These are phyloP conservation scores for Tricholaema leucomelas DNA, from an alignment of 2,113 vertebrate genomes.

Conservation along the genomic window DNA sequence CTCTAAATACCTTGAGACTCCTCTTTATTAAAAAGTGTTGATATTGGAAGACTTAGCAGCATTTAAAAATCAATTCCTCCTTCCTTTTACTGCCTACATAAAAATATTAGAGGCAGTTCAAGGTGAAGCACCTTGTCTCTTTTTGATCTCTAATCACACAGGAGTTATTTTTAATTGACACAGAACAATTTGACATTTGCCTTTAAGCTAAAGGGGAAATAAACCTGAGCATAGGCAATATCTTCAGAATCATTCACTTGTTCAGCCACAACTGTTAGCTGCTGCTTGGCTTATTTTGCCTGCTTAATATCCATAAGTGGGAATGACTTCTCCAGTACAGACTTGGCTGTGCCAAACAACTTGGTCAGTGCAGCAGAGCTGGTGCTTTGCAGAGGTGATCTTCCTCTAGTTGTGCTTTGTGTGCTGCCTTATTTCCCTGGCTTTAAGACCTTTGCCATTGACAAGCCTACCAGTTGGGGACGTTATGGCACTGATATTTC, in stretches of 20 bases:
- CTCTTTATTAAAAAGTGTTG: background rate
- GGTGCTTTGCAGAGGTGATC: background rate
- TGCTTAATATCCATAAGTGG: background rate
- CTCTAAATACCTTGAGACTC: background rate
- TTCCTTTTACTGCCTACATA: background rate
- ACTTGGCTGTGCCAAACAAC: background rate
- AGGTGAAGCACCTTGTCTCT: background rate
- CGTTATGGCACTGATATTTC: background rate
- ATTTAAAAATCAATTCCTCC: background rate
- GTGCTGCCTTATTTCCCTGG: background rate
- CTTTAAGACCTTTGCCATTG: background rate
- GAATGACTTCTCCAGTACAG: background rate
- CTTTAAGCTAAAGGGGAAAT: background rate
- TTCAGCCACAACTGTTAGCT: background rate
- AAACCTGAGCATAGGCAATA: rapidly evolving
- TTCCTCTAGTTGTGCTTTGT: background rate
- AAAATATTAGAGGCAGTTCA: background rate
- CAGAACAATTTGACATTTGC: background rate
- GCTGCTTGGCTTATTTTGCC: background rate
- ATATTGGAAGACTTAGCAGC: background rate
- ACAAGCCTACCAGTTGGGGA: background rate
- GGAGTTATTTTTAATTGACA: background rate
- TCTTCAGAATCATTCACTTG: background rate
- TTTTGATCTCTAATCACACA: background rate
- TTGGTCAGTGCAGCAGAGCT: background rate